These are phyloP conservation scores for Ammospiza maritima DNA, from an alignment of 2,797 vertebrate genomes.

Conservation along the genomic window DNA sequence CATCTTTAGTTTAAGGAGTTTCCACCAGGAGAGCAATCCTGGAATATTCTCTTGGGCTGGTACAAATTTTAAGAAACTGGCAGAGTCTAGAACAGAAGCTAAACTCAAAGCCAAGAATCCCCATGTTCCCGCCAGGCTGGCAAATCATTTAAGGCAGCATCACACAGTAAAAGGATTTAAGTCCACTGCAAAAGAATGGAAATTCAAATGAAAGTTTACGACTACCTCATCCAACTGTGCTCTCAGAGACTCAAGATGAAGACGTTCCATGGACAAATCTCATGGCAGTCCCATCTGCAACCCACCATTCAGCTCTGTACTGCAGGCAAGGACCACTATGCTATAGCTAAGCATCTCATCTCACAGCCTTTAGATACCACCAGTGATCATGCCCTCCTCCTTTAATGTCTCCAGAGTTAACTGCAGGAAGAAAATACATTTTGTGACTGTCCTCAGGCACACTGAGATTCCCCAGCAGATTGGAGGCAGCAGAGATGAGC, in stretches of 20 bases:
- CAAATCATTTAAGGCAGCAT: neutral
- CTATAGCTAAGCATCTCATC: neutral
- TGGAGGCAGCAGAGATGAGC: neutral
- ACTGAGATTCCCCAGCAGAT: neutral
- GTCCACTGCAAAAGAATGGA: neutral
- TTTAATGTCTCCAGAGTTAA: neutral
- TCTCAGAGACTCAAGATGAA: neutral
- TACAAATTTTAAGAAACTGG: neutral
- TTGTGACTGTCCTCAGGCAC: neutral
- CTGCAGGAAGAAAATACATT: neutral
- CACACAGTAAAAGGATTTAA: neutral
- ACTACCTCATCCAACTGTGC: neutral
- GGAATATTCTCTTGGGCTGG: neutral
- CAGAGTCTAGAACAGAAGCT: neutral
- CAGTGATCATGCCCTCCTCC: neutral
- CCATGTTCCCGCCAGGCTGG: neutral
- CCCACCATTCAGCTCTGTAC: neutral
- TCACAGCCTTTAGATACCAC: neutral
- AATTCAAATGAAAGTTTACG: neutral
- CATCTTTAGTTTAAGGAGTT: neutral
- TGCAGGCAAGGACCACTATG: neutral
- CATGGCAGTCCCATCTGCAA: neutral
- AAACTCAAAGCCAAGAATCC: neutral
- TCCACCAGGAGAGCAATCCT: neutral
- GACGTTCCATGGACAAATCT: neutral